Evolutionary conservation across 1,140 invertebrate species (phyloP).

Genomic region (Agraylea sexmaculata): DNA sequence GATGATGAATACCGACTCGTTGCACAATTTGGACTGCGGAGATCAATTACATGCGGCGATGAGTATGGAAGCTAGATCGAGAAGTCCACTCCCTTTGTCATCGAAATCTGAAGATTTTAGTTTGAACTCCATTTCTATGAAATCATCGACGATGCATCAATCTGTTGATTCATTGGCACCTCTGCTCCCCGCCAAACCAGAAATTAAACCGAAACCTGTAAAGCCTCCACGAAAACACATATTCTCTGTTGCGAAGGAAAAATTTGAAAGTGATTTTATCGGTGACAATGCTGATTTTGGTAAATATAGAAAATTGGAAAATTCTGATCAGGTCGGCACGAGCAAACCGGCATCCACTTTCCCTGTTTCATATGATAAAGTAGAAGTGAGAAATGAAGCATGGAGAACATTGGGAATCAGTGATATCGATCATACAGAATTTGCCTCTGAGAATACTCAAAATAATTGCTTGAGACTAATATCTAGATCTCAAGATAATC

Average conservation of each 20-base stretch:
- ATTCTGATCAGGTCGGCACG: constrained; percentile 39
- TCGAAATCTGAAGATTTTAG: constrained; percentile 40
- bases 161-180: constrained; percentile 29
- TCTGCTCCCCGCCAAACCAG: constrained; percentile 32
- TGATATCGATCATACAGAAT: constrained; percentile 51
- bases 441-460: constrained; percentile 28
- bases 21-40: constrained; percentile 52
- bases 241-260: constrained; percentile 32
- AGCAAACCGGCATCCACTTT: constrained; percentile 25
- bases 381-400: constrained; percentile 57
- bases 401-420: constrained; percentile 67
- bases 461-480: constrained; percentile 35
- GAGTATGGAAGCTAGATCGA: constrained; percentile 62
- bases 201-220: constrained; percentile 47
- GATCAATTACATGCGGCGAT: constrained; percentile 62
- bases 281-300: constrained; percentile 34
- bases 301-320: constrained; percentile 34
- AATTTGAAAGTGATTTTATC: constrained; percentile 21
- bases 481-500: constrained; percentile 38
- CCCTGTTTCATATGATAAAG: constrained; percentile 49
- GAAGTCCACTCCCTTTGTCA: constrained; percentile 60
- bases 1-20: constrained; percentile 52
- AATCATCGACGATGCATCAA: constrained; percentile 33
- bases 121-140: constrained; percentile 36
- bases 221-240: constrained; percentile 54